phyloP scores from a whole-genome alignment of 2,888 invertebrate species.

The Antitype chi region DNA sequence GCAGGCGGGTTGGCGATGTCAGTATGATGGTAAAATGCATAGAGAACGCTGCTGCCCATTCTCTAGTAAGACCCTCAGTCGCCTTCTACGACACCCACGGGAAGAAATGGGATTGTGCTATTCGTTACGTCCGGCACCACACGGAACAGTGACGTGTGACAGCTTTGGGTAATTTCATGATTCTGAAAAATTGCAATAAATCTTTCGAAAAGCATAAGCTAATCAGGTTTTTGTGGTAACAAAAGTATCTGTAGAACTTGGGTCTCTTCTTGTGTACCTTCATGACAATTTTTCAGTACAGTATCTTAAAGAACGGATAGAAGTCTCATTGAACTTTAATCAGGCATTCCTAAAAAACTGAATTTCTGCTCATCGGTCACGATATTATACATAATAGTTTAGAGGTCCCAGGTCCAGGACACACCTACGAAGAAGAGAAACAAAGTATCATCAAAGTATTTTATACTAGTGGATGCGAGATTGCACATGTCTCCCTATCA shows the following conservation, averaged over 20 bases:
- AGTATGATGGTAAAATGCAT: too few species aligned
- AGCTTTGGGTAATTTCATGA: background rate
- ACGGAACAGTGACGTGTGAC: background rate
- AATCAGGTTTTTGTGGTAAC: background rate
- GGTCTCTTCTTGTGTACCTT: too few species aligned
- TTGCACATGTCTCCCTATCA: conserved; percentile 34
- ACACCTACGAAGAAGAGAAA: background rate
- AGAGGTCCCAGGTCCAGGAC: background rate
- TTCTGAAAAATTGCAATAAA: background rate
- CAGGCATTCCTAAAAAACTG: background rate
- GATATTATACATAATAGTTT: background rate
- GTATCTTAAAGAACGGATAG: background rate
- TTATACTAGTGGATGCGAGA: conserved; percentile 38
- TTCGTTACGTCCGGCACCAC: too few species aligned
- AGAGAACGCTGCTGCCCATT: too few species aligned
- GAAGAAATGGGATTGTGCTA: too few species aligned
- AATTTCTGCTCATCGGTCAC: background rate
- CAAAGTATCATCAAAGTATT: conserved; percentile 24
- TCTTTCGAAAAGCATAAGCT: too few species aligned
- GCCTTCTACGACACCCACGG: too few species aligned
- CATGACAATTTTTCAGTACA: background rate
- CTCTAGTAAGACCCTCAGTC: too few species aligned
- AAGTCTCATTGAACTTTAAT: background rate
- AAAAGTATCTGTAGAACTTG: background rate
- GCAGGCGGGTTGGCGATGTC: too few species aligned